Evolutionary conservation across 1,140 invertebrate genomes (phyloP).

Genomic region (Camponotus pennsylvanicus): DNA sequence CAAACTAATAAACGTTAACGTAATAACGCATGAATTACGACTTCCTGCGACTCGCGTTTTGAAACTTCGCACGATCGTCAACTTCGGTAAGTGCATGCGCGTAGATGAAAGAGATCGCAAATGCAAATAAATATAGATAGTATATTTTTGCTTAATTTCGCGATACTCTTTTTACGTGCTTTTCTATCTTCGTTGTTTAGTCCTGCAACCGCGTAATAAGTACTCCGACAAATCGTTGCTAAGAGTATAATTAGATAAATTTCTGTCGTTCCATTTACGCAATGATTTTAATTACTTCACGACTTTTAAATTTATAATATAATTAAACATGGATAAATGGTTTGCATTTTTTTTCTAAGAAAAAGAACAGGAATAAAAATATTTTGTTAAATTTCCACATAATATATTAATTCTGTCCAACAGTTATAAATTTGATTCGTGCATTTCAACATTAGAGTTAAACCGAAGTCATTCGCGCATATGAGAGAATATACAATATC

Average conservation of each 20-base stretch:
- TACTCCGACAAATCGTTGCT: background rate
- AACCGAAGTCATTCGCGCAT: background rate
- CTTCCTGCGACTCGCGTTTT: conserved; percentile 68
- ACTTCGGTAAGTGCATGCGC: conserved; percentile 38
- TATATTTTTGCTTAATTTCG: conserved; percentile 48
- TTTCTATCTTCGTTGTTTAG: conserved; percentile 23
- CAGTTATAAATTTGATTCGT: background rate
- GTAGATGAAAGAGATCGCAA: conserved; percentile 54
- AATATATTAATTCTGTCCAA: background rate
- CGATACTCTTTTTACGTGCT: conserved; percentile 8
- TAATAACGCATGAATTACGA: conserved; percentile 69
- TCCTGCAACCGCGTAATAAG: background rate
- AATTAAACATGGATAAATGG: conserved; percentile 9
- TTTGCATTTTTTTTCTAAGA: background rate
- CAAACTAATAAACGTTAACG: conserved; percentile 71
- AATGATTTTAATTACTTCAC: conserved; percentile 12
- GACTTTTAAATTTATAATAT: background rate
- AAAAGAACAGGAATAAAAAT: background rate
- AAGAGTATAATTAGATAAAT: background rate
- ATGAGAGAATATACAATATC: background rate
- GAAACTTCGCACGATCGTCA: conserved; percentile 57
- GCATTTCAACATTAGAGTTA: background rate
- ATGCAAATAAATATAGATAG: conserved; percentile 46
- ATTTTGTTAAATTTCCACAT: background rate
- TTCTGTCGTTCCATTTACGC: background rate